phyloP scores from a whole-genome alignment of 2,888 invertebrate genomes.

The Pristionchus maxplancki region DNA sequence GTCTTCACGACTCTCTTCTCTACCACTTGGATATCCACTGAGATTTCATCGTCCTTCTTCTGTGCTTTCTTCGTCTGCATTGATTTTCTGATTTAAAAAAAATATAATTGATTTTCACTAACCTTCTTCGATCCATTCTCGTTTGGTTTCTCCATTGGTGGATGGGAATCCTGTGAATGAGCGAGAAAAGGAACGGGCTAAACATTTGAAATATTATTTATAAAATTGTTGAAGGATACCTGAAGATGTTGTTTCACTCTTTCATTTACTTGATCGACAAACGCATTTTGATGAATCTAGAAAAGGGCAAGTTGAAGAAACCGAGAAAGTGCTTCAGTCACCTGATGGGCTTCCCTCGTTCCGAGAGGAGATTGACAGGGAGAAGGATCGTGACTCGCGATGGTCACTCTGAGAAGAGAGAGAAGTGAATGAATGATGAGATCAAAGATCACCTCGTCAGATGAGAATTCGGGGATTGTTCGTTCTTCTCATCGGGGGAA shows the following conservation, averaged over 20 bases:
- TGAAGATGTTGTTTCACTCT: constrained; percentile 5
- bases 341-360: constrained; percentile 28
- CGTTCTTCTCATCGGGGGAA: background rate
- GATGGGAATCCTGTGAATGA: background rate
- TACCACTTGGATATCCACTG: constrained; percentile 66
- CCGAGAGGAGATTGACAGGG: constrained; percentile 26
- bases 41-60: constrained; percentile 58
- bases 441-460: constrained; percentile 35
- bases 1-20: constrained; percentile 72
- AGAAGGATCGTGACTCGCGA: background rate
- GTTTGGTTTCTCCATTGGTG: background rate
- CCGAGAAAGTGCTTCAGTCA: background rate
- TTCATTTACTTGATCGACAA: constrained; percentile 39
- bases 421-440: background rate
- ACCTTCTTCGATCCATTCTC: background rate
- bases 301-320: background rate
- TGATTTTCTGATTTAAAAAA: background rate
- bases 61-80: background rate
- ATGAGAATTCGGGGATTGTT: background rate
- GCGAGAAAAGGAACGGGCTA: background rate
- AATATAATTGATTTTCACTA: background rate
- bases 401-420: constrained; percentile 27
- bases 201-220: background rate
- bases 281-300: constrained; percentile 9
- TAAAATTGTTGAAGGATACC: background rate